These are phyloP conservation scores for Dendrocincla fuliginosa DNA, from an alignment of 2,797 vertebrate species.

Conservation along the genomic window DNA sequence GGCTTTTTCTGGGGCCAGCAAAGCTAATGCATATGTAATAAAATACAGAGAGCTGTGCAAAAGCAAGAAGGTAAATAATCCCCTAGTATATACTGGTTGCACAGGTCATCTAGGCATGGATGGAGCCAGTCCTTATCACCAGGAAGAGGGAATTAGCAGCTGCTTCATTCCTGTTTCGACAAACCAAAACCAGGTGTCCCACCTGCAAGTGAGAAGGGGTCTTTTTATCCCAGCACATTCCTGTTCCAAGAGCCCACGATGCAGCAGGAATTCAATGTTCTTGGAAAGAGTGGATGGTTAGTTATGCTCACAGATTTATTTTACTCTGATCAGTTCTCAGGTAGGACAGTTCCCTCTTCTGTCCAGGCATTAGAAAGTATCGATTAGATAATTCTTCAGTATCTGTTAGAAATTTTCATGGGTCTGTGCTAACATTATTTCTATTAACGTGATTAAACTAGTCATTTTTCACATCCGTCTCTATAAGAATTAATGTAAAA, in stretches of 20 bases:
- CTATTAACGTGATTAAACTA: neutral
- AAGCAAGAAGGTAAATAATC: neutral
- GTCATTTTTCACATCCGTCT: accelerated
- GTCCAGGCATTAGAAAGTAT: neutral
- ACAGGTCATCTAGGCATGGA: accelerated
- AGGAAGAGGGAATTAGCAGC: neutral
- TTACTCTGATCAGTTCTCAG: neutral
- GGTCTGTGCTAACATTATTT: neutral
- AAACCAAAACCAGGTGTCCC: neutral
- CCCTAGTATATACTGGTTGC: neutral
- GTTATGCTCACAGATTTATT: neutral
- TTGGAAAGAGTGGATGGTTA: neutral
- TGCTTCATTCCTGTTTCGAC: neutral
- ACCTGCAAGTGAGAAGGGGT: neutral
- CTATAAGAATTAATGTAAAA: neutral
- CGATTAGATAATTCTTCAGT: neutral
- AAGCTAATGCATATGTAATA: accelerated
- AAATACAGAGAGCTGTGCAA: neutral
- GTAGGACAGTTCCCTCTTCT: neutral
- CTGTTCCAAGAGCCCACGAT: neutral
- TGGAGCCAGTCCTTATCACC: neutral
- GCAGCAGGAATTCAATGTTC: neutral
- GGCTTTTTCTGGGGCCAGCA: neutral
- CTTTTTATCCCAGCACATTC: neutral
- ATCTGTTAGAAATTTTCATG: neutral